A percentile compares a stretch with the other conserved stretches of the same genome.
These are phyloP conservation scores for Tromatobia lineatoria DNA, from an alignment of 2,888 invertebrate genomes.

Conservation along the genomic window DNA sequence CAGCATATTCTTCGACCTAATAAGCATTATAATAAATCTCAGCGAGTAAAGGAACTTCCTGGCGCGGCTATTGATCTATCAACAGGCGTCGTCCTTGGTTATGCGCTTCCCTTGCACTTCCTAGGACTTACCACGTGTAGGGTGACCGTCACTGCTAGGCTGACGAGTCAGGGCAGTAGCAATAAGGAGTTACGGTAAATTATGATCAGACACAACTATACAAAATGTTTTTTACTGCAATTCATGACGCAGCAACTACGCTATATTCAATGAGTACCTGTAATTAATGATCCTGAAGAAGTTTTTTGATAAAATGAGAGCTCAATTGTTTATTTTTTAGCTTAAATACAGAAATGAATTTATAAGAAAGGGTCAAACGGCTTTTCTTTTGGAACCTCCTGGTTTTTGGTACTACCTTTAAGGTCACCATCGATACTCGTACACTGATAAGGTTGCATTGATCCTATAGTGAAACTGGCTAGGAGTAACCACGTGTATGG, in stretches of 20 bases:
- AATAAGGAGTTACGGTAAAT: constrained; percentile 8
- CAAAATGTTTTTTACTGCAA: neutral
- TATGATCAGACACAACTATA: neutral
- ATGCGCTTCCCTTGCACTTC: constrained; percentile 13
- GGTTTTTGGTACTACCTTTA: constrained; percentile 54
- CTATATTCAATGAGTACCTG: neutral
- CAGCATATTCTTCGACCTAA: neutral
- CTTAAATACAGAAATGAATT: neutral
- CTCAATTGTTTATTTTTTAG: neutral
- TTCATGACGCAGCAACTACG: neutral
- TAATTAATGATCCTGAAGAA: neutral
- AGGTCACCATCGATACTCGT: constrained; percentile 73
- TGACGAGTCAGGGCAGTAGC: constrained; percentile 51
- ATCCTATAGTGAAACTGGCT: constrained; percentile 54
- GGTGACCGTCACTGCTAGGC: neutral
- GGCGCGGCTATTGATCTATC: constrained; percentile 52
- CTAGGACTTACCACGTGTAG: constrained; percentile 28
- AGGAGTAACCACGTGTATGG: constrained; percentile 30
- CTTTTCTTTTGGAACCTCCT: neutral
- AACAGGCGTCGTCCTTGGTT: constrained; percentile 43
- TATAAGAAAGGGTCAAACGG: neutral
- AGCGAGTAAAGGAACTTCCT: constrained; percentile 12
- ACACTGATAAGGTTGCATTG: constrained; percentile 68
- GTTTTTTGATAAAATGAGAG: neutral
- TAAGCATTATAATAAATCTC: neutral